Percentiles rank a stretch among this genome's conserved stretches.
phyloP scores from a whole-genome alignment of 2,113 vertebrate genomes.

The Pedetes capensis region DNA sequence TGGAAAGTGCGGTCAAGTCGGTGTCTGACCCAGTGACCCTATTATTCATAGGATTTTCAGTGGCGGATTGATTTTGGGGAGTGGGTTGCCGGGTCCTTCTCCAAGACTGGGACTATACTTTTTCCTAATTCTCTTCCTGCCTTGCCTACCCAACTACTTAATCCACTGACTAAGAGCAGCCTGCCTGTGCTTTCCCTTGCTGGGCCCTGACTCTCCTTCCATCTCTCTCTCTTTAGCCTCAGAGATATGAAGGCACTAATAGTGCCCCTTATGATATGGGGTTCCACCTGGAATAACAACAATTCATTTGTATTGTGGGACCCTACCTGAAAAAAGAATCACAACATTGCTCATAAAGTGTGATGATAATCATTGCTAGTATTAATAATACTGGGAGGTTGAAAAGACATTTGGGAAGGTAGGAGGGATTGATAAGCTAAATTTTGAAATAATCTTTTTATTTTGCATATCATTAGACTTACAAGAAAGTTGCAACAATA shows the following conservation, averaged over 20 bases:
- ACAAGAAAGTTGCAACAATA: background rate
- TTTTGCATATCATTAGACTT: background rate
- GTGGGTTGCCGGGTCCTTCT: no score
- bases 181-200: fast-evolving
- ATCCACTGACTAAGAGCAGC: background rate
- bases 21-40: no score
- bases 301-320: background rate
- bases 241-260: background rate
- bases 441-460: background rate
- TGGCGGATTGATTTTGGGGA: no score
- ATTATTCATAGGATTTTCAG: no score
- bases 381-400: background rate
- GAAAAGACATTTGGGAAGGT: background rate
- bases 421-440: background rate
- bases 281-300: background rate
- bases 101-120: no score
- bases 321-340: no score
- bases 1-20: no score
- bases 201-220: no score
- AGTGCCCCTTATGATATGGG: background rate
- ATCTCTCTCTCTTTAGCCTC: background rate
- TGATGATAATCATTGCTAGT: background rate
- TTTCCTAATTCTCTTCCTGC: background rate
- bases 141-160: background rate
- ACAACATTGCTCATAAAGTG: background rate